Percentiles rank a stretch among this genome's conserved stretches.
Evolutionary conservation across 2,797 vertebrate genomes (phyloP).

Genomic region (Kryptopterus vitreolus): DNA sequence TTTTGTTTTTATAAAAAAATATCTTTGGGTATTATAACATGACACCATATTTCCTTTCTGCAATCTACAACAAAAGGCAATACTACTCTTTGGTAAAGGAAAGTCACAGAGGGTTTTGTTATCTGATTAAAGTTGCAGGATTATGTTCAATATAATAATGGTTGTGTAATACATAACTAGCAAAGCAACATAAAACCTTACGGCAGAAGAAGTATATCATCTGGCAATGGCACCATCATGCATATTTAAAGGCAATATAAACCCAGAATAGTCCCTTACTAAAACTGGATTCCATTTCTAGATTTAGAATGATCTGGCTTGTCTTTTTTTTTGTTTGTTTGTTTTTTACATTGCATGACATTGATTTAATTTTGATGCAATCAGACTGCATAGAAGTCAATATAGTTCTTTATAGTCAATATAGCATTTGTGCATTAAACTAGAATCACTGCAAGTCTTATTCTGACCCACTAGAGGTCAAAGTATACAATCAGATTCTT

Average conservation of each 20-base stretch:
- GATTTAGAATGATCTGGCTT: not conserved
- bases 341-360: not conserved
- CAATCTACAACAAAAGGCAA: no score
- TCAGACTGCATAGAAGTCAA: no score
- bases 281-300: not conserved
- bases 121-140: not conserved
- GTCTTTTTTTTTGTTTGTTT: not conserved
- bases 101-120: not conserved
- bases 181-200: slow-evolving; percentile 3
- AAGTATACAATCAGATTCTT: not conserved
- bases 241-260: not conserved
- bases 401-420: no score
- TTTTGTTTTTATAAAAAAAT: not conserved
- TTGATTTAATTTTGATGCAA: not conserved
- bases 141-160: not conserved
- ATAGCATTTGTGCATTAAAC: not conserved
- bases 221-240: not conserved
- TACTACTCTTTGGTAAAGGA: not conserved
- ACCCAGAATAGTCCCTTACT: not conserved
- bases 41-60: no score
- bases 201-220: not conserved
- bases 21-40: not conserved
- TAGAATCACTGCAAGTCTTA: not conserved
- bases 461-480: not conserved
- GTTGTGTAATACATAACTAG: not conserved